These are phyloP conservation scores for Numida meleagris DNA, from an alignment of 2,113 vertebrate genomes.

Conservation along the genomic window DNA sequence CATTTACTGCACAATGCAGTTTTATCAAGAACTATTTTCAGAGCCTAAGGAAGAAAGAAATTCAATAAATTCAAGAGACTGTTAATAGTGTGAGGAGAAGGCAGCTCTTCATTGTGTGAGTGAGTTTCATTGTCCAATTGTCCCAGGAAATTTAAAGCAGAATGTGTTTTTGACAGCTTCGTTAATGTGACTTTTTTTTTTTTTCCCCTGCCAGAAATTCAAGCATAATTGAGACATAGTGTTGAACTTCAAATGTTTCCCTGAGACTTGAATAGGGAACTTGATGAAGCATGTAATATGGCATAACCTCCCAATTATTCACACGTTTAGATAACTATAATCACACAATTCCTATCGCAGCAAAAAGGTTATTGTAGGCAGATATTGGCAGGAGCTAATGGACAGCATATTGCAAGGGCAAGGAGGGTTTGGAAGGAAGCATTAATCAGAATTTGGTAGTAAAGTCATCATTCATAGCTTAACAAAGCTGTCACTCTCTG, in stretches of 20 bases:
- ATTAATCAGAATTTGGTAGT: slow-evolving; percentile 69
- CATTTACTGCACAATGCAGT: not conserved
- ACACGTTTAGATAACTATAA: slow-evolving; percentile 75
- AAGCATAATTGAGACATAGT: slow-evolving; percentile 76
- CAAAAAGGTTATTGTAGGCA: slow-evolving; percentile 63
- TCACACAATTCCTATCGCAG: slow-evolving; percentile 66
- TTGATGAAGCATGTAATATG: slow-evolving; percentile 75
- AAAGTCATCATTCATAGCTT: slow-evolving; percentile 71
- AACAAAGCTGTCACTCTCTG: slow-evolving; percentile 60
- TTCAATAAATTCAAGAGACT: slow-evolving; percentile 31
- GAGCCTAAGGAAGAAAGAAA: slow-evolving; percentile 5
- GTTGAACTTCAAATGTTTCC: slow-evolving; percentile 74
- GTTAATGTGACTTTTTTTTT: slow-evolving; percentile 56
- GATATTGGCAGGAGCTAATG: slow-evolving; percentile 76
- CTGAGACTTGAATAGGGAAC: slow-evolving; percentile 73
- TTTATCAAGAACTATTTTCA: slow-evolving; percentile 48
- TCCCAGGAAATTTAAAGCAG: slow-evolving; percentile 74
- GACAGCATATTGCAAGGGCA: slow-evolving; percentile 66
- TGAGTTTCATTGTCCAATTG: slow-evolving; percentile 66
- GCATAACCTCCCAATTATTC: slow-evolving; percentile 80
- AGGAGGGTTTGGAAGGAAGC: slow-evolving; percentile 62
- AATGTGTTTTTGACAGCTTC: slow-evolving; percentile 74
- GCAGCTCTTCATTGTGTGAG: slow-evolving; percentile 54
- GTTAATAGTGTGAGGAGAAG: slow-evolving; percentile 49
- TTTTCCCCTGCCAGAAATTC: slow-evolving; percentile 65